Conservation (phyloP, 2,888 invertebrate species). For the Drosophila eohydei region DNA sequence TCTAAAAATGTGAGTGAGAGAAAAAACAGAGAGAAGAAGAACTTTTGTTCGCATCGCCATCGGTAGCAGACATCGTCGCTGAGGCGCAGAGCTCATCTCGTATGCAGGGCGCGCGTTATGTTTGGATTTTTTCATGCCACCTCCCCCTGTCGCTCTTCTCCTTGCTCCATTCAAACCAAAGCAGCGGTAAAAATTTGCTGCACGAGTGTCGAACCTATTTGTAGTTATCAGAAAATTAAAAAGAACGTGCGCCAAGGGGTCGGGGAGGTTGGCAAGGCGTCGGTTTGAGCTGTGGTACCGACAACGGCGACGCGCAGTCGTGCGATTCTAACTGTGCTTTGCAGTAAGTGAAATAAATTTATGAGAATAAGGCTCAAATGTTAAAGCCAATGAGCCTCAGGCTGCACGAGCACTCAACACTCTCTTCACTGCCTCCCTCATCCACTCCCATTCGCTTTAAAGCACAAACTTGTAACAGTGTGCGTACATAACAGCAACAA, state of each 20-base stretch:
- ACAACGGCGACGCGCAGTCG: slow-evolving; percentile 52
- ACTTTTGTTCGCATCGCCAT: slow-evolving; percentile 44
- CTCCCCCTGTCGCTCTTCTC: not conserved
- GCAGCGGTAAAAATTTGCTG: slow-evolving; percentile 76
- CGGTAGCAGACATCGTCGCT: slow-evolving; percentile 26
- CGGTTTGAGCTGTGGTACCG: not conserved
- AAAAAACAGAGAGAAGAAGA: slow-evolving; percentile 24
- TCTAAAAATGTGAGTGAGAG: slow-evolving; percentile 9
- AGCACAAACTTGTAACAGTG: slow-evolving; percentile 12
- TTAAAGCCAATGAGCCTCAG: slow-evolving; percentile 42
- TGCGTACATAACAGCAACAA: slow-evolving; percentile 22
- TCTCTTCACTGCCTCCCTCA: not conserved
- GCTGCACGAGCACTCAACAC: slow-evolving; percentile 12
- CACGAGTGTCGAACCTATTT: slow-evolving; percentile 80
- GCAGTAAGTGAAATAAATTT: slow-evolving; percentile 73
- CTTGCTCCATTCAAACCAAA: not conserved
- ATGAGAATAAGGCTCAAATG: slow-evolving; percentile 48
- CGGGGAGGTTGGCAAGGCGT: not conserved
- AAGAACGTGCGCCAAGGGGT: slow-evolving; percentile 59
- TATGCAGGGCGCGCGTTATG: slow-evolving; percentile 70
- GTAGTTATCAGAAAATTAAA: slow-evolving; percentile 81
- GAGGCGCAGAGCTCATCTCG: slow-evolving; percentile 63
- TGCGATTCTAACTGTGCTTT: slow-evolving; percentile 72
- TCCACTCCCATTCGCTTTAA: slow-evolving; percentile 5
- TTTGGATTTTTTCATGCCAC: slow-evolving; percentile 46